Percentiles rank a stretch among this genome's conserved stretches.
Conservation (phyloP, 2,797 vertebrate species). For the Emys orbicularis region DNA sequence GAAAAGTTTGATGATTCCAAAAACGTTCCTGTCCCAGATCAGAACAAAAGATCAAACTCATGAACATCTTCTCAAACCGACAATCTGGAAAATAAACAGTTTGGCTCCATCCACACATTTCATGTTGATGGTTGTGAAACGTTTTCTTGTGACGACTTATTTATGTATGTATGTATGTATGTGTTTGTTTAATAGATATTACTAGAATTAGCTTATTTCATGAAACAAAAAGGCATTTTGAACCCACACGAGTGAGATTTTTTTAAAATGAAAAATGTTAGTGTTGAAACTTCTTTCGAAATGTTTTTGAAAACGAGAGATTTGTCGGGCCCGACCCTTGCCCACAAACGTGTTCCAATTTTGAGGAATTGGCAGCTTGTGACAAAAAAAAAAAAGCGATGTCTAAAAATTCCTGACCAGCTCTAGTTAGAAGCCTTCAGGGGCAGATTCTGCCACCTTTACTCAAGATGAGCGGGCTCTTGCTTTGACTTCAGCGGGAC, state of each 20-base stretch:
- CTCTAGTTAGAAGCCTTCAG: background rate
- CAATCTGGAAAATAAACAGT: background rate
- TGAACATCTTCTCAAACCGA: background rate
- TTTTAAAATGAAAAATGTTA: background rate
- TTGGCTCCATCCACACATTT: background rate
- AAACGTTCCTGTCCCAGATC: background rate
- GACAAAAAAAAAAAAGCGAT: no score
- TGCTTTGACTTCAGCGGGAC: background rate
- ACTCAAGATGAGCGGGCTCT: background rate
- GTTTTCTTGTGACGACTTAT: background rate
- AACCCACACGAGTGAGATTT: accelerated
- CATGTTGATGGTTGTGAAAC: background rate
- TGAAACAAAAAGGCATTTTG: background rate
- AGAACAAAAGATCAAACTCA: background rate
- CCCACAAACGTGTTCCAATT: background rate
- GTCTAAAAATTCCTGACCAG: background rate
- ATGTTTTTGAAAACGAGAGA: background rate
- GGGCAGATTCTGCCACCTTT: background rate
- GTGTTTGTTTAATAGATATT: no score
- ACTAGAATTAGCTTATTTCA: background rate
- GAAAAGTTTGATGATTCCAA: background rate
- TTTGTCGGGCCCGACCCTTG: background rate
- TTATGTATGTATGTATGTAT: no score
- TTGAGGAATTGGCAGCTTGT: background rate
- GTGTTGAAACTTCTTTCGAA: background rate